phyloP scores from a whole-genome alignment of 2,888 invertebrate species.

The Caenorhabditis angaria region DNA sequence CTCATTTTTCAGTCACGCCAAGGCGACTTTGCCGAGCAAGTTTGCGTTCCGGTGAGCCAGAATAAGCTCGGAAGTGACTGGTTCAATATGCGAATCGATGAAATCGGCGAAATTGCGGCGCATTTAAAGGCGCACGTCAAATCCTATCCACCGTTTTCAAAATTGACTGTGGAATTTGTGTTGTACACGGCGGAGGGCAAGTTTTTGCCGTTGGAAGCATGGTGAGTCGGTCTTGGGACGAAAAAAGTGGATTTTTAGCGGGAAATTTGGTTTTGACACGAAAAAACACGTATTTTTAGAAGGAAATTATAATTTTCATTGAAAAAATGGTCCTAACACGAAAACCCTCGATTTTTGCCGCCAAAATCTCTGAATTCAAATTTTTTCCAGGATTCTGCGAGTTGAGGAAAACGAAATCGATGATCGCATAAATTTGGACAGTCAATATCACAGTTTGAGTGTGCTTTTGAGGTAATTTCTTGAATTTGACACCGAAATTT shows the following conservation, averaged over 20 bases:
- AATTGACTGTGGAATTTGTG: slow-evolving; percentile 60
- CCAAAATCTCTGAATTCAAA: no score
- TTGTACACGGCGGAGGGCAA: slow-evolving; percentile 61
- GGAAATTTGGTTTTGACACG: no score
- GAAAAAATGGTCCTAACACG: no score
- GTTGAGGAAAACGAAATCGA: neutral
- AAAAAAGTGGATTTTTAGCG: no score
- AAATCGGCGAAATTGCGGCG: slow-evolving; percentile 62
- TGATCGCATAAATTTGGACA: slow-evolving; percentile 21
- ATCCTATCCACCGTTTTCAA: slow-evolving; percentile 44
- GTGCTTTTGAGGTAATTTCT: slow-evolving; percentile 78
- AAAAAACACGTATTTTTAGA: no score
- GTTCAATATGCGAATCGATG: slow-evolving; percentile 64
- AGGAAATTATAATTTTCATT: no score
- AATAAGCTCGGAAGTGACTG: slow-evolving; percentile 32
- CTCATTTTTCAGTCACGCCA: neutral
- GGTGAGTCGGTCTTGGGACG: no score
- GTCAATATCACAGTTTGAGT: slow-evolving; percentile 88
- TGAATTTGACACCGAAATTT: neutral
- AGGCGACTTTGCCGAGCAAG: neutral
- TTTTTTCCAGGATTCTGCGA: neutral
- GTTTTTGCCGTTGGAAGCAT: slow-evolving; percentile 60
- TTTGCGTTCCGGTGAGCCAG: neutral
- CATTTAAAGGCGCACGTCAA: slow-evolving; percentile 56
- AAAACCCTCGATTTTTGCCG: no score